phyloP scores from a whole-genome alignment of 2,113 vertebrate genomes.

The Perca schrenkii region DNA sequence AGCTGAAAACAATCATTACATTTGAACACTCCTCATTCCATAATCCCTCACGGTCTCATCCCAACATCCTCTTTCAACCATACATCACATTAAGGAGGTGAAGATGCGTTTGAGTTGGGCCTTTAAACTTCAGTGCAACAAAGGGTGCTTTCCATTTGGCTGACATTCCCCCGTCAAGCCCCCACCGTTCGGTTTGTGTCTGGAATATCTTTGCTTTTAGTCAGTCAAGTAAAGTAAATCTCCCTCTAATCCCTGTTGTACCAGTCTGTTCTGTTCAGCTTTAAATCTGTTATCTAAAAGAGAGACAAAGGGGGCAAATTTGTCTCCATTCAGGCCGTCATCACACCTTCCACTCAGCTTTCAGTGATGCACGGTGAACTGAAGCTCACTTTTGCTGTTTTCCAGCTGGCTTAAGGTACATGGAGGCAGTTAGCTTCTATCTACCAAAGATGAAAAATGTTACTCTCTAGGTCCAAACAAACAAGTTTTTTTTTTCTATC shows the following conservation, averaged over 20 bases:
- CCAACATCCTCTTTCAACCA: too few relatives aligned
- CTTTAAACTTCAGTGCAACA: neutral
- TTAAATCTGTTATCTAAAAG: conserved; percentile 17
- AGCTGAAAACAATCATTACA: too few relatives aligned
- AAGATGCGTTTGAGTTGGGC: too few relatives aligned
- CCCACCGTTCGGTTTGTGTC: neutral
- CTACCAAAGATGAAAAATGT: too few relatives aligned
- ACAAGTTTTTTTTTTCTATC: too few relatives aligned
- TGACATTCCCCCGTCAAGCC: too few relatives aligned
- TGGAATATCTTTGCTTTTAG: conserved; percentile 7
- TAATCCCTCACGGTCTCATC: too few relatives aligned
- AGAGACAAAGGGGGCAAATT: neutral
- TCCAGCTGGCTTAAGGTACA: neutral
- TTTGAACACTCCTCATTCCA: too few relatives aligned
- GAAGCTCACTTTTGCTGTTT: neutral
- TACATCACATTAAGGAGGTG: too few relatives aligned
- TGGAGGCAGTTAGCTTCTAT: too few relatives aligned
- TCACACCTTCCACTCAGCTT: neutral
- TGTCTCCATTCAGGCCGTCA: neutral
- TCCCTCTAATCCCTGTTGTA: conserved; percentile 45
- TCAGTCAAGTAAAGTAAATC: conserved; percentile 23
- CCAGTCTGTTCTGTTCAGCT: conserved; percentile 6
- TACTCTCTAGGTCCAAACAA: too few relatives aligned
- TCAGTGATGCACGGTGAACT: neutral
- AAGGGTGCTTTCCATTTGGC: neutral